These are phyloP conservation scores for Ceraclea dissimilis DNA, from an alignment of 2,888 invertebrate species.

Conservation along the genomic window DNA sequence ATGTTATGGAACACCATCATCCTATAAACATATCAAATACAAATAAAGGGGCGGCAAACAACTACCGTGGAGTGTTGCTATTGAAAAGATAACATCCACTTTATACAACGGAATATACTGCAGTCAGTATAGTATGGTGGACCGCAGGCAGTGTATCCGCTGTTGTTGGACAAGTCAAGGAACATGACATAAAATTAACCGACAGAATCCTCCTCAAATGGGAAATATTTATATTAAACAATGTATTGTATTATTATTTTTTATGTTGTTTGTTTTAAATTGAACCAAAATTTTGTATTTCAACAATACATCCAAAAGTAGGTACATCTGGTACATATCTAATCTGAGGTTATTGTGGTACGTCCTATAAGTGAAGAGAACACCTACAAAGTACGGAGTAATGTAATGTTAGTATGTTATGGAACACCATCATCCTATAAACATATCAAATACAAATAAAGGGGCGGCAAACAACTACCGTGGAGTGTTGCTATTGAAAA, in stretches of 20 bases:
- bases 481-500: conserved; percentile 26
- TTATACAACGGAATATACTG: background rate
- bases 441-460: conserved; percentile 10
- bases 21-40: conserved; percentile 18
- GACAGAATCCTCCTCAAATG: background rate
- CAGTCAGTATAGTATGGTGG: background rate
- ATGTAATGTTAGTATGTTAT: background rate
- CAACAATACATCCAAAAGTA: too few species aligned
- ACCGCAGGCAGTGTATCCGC: background rate
- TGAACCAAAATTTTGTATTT: too few species aligned
- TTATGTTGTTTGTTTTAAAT: too few species aligned
- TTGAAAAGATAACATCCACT: conserved; percentile 26
- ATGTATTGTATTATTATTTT: too few species aligned
- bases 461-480: conserved; percentile 17
- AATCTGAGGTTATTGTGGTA: too few species aligned
- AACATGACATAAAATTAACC: conserved; percentile 25
- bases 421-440: conserved; percentile 6
- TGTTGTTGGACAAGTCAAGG: conserved; percentile 14
- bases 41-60: conserved; percentile 13
- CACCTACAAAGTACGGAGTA: too few species aligned
- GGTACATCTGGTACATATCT: too few species aligned
- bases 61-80: conserved; percentile 24
- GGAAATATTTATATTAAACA: background rate
- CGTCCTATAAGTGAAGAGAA: too few species aligned
- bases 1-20: background rate